Evolutionary conservation across 2,888 invertebrate species (phyloP), one percentile per base, ranked within the genome.

Genomic region (Mesorhabditis spiculigera): DNA sequence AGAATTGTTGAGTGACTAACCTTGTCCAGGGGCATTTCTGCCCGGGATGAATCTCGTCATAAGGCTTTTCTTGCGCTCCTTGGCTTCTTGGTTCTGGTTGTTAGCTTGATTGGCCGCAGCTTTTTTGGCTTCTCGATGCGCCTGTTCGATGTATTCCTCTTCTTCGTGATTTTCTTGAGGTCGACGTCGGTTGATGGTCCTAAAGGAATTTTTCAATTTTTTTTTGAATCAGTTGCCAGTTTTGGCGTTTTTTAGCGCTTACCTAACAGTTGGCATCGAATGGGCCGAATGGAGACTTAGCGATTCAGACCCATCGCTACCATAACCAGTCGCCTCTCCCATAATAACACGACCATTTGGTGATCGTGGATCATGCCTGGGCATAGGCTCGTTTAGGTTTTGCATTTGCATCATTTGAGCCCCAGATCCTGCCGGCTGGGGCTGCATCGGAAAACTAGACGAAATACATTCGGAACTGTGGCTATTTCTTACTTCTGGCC

Each of bases 11-110:
- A 68, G 44, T 16, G 13, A 68, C 63, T 16, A 28, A 68, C 67
- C 70, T 44, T 16, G 61, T 58, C 63, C 71, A 58, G 73, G 75
- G 58, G 81, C 83, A 45, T 77, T 78, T 62, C 84, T 73, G 45
- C 85, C 85, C 10, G 85, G 85, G 67, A 86, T 86, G 64, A 86
- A 79, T 13, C 86, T 68, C 8, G 85, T 86, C 86, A 86, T 86
- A 66, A 86, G 66, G 68, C 92, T 95, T 87, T 96, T 97, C 88
- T 97, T 95, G 89, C 95, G 93, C 86, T 93, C 85, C 70, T 85
- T 85, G 75, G 79, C 75, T 44, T 70, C 67, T 50, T 50, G 58
- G 8, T 10, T n/a, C 3, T 50, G 58, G 8, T 10, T n/a, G n/a
- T 10, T n/a, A 45, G 70, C 45, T 28, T 68, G 70, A 50, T 71